Percentiles rank a stretch among this genome's conserved stretches.
Evolutionary conservation across 2,113 vertebrate species (phyloP).

Genomic region (Tyto alba): DNA sequence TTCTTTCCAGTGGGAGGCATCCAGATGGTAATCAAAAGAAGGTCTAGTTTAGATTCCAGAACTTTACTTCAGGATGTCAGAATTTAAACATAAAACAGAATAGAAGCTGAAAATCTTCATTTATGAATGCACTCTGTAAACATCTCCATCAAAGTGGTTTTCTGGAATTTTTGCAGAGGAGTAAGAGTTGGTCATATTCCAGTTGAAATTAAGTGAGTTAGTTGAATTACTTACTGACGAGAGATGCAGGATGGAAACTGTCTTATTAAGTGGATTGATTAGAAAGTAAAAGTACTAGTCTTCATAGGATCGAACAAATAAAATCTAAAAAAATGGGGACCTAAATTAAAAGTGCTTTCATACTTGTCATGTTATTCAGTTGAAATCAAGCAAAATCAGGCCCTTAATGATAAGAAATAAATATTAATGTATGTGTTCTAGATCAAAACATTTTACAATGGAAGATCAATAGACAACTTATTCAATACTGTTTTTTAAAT

Average conservation of each 20-base stretch:
- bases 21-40: neutral
- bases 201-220: neutral
- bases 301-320: neutral
- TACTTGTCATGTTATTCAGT: neutral
- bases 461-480: neutral
- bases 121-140: neutral
- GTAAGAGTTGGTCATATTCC: neutral
- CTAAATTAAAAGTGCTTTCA: neutral
- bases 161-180: neutral
- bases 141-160: neutral
- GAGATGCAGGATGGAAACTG: neutral
- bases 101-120: neutral
- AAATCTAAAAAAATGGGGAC: neutral
- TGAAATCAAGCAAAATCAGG: neutral
- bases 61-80: neutral
- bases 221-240: neutral
- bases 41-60: neutral
- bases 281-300: neutral
- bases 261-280: neutral
- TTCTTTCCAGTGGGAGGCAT: neutral
- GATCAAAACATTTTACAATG: neutral
- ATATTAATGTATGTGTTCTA: neutral
- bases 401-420: neutral
- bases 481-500: neutral
- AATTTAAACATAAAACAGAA: neutral